Evolutionary conservation across 2,888 invertebrate genomes (phyloP).

Genomic region (Stegana nigrithorax): DNA sequence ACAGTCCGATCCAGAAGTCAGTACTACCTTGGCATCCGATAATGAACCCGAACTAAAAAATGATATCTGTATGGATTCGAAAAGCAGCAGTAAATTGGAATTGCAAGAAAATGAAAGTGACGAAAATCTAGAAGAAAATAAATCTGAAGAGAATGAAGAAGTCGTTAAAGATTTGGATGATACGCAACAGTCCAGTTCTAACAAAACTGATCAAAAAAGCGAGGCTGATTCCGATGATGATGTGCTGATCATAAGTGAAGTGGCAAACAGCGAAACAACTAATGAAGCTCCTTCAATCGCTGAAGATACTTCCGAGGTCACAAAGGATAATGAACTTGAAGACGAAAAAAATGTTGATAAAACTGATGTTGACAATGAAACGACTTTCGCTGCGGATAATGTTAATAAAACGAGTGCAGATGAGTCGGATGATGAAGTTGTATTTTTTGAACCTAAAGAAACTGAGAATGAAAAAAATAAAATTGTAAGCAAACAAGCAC

Average conservation of each 20-base stretch:
- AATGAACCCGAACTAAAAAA: neutral
- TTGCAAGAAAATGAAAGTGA: too few species aligned
- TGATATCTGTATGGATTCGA: too few species aligned
- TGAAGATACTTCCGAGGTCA: too few species aligned
- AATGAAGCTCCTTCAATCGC: too few species aligned
- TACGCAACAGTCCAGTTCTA: too few species aligned
- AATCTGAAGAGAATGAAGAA: neutral
- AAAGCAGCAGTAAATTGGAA: too few species aligned
- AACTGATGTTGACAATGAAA: neutral
- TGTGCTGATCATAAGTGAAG: neutral
- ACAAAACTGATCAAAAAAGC: neutral
- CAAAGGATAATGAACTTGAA: too few species aligned
- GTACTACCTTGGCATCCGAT: neutral
- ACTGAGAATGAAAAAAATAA: constrained; percentile 37
- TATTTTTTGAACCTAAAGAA: constrained; percentile 53
- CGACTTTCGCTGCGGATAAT: neutral
- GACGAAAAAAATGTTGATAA: neutral
- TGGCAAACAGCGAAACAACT: neutral
- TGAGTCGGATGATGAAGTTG: constrained; percentile 54
- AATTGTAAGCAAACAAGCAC: neutral
- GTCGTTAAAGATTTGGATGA: neutral
- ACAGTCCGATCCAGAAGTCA: too few species aligned
- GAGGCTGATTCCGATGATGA: constrained; percentile 11
- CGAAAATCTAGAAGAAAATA: neutral
- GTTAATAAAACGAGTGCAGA: constrained; percentile 9